phyloP scores from a whole-genome alignment of 2,113 vertebrate genomes.

The Phyllostomus hastatus region DNA sequence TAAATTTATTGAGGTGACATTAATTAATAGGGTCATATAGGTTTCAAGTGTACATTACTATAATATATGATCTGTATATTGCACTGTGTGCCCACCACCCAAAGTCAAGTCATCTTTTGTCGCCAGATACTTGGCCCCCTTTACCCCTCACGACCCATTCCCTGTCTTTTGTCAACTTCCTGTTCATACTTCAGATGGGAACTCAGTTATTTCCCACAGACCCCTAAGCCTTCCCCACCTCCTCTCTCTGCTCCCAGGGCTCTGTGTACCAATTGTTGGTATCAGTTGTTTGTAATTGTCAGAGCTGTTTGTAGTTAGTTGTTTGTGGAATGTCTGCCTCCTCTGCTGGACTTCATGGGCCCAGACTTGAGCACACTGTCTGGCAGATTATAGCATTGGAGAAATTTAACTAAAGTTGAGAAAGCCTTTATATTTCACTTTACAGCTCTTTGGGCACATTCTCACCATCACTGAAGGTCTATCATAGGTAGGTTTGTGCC shows the following conservation, averaged over 20 bases:
- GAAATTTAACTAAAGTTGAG: background rate
- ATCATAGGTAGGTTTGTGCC: background rate
- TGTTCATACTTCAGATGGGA: background rate
- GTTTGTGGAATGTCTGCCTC: background rate
- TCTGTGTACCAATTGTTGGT: background rate
- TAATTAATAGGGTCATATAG: too few relatives aligned
- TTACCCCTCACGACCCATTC: too few relatives aligned
- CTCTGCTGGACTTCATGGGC: background rate
- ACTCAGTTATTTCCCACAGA: background rate
- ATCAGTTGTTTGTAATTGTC: background rate
- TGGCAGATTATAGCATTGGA: background rate
- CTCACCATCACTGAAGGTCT: background rate
- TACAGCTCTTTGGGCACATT: background rate
- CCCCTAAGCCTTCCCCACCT: background rate
- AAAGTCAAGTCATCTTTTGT: too few relatives aligned
- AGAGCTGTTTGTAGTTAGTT: background rate
- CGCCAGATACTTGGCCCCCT: too few relatives aligned
- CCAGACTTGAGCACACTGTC: background rate
- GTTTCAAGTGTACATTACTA: too few relatives aligned
- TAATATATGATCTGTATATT: too few relatives aligned
- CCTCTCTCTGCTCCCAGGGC: background rate
- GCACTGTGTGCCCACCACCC: too few relatives aligned
- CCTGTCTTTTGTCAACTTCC: background rate
- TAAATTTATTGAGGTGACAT: too few relatives aligned
- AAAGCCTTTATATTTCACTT: background rate